These are phyloP conservation scores for Leptopilina myrica DNA, from an alignment of 2,888 invertebrate species.

Conservation along the genomic window DNA sequence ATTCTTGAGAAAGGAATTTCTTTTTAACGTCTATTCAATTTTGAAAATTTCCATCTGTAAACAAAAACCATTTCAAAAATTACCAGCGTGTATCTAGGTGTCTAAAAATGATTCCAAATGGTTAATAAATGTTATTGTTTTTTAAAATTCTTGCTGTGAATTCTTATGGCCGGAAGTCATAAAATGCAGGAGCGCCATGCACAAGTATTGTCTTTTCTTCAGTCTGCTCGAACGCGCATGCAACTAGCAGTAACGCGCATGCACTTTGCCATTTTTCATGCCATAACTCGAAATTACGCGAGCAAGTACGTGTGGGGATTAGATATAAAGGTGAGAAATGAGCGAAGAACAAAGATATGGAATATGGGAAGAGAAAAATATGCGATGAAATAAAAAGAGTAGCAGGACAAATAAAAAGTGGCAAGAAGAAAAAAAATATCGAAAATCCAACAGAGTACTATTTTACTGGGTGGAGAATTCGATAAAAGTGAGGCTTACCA, in stretches of 20 bases:
- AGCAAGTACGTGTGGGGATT: constrained; percentile 18
- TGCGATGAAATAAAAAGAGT: constrained; percentile 45
- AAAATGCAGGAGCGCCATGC: constrained; percentile 39
- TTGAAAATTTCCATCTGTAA: too few relatives aligned
- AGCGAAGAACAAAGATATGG: constrained; percentile 42
- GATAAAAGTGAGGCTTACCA: constrained; percentile 4
- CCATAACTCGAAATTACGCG: constrained; percentile 45
- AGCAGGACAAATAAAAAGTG: constrained; percentile 48
- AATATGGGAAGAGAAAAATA: neutral
- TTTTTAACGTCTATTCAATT: too few relatives aligned
- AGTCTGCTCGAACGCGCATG: constrained; percentile 12
- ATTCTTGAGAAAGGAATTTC: too few relatives aligned
- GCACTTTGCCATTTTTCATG: constrained; percentile 37
- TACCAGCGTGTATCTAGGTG: too few relatives aligned
- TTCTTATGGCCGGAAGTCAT: constrained; percentile 35
- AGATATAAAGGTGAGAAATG: constrained; percentile 42
- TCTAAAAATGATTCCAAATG: too few relatives aligned
- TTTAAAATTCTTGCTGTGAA: constrained; percentile 14
- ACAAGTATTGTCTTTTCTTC: constrained; percentile 19
- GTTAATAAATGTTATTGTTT: too few relatives aligned
- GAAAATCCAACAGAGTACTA: constrained; percentile 63
- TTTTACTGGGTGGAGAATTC: constrained; percentile 68
- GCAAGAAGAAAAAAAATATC: constrained; percentile 58
- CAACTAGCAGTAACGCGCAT: constrained; percentile 34
- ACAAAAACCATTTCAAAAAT: too few relatives aligned